Conservation (phyloP, 2,797 vertebrate species). For the Alca torda region DNA sequence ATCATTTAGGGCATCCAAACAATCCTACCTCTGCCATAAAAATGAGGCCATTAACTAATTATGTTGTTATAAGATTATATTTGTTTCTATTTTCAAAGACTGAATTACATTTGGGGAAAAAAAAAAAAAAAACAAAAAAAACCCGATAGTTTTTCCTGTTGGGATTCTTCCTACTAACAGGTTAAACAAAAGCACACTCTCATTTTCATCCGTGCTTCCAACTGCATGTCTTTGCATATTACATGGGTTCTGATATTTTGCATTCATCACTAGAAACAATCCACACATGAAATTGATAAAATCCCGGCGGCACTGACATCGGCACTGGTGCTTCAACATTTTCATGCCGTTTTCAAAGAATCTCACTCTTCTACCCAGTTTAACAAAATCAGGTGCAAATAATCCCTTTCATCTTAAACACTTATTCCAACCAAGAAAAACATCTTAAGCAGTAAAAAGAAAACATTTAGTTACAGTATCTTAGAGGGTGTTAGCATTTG, state of each 20-base stretch:
- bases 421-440: not conserved
- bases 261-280: not conserved
- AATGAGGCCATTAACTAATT: not conserved
- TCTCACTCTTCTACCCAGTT: not conserved
- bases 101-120: not conserved
- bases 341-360: not conserved
- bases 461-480: not conserved
- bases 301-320: not conserved
- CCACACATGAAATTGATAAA: not conserved
- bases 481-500: not conserved
- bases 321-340: not conserved
- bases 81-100: not conserved
- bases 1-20: not conserved
- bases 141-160: not conserved
- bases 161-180: not conserved
- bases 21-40: not conserved
- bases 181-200: not conserved
- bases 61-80: not conserved
- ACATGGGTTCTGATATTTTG: not conserved
- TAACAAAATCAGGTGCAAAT: not conserved
- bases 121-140: too few species aligned
- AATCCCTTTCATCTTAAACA: not conserved
- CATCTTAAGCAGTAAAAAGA: not conserved
- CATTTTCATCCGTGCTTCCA: not conserved
- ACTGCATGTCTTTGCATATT: not conserved